These are phyloP conservation scores for Onychostoma macrolepis DNA, from an alignment of 2,113 vertebrate genomes.

Conservation along the genomic window DNA sequence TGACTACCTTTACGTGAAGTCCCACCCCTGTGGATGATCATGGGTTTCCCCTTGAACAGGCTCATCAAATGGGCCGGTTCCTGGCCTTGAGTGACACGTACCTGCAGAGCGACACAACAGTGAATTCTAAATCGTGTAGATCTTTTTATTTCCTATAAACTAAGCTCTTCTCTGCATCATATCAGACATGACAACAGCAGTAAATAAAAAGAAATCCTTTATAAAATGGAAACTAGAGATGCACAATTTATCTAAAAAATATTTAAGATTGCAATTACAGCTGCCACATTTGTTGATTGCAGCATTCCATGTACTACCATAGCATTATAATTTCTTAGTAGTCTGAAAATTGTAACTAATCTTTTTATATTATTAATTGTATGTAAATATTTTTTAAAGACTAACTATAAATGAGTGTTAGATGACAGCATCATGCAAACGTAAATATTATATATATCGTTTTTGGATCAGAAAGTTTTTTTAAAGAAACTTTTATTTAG, in stretches of 20 bases:
- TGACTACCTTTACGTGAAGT: conserved; percentile 68
- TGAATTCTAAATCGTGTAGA: background rate
- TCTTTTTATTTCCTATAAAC: background rate
- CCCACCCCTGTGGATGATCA: conserved; percentile 75
- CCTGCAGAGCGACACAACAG: conserved; percentile 58
- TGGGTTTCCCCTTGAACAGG: conserved; percentile 72
- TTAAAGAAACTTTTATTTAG: no score
- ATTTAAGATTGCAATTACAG: background rate
- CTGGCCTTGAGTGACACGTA: conserved; percentile 78
- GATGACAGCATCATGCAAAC: background rate
- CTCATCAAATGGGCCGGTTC: conserved; percentile 79
- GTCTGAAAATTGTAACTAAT: background rate
- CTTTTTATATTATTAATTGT: background rate
- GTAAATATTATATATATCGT: no score
- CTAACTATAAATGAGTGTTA: background rate
- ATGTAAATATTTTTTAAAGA: background rate
- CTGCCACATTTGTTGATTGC: background rate
- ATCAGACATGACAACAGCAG: background rate
- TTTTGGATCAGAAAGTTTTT: no score
- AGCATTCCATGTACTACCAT: background rate
- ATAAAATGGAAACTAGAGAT: background rate
- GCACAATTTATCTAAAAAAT: background rate
- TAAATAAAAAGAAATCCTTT: background rate
- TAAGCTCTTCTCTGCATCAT: background rate
- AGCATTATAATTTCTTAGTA: background rate